phyloP scores from a whole-genome alignment of 2,797 vertebrate genomes.

The Borostomias antarcticus region DNA sequence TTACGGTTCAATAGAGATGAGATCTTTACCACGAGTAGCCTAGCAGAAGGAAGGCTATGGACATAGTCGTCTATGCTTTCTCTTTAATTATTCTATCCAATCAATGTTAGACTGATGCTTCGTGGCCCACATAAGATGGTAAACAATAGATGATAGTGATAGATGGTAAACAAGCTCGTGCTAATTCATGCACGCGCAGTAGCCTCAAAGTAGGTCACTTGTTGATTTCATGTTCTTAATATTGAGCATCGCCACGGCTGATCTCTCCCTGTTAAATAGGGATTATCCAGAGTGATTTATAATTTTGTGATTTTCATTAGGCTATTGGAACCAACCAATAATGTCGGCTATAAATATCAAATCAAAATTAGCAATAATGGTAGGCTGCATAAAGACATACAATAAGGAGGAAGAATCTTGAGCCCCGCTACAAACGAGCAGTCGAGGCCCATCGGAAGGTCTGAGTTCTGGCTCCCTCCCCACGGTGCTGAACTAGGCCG shows the following conservation, averaged over 20 bases:
- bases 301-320: neutral
- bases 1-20: neutral
- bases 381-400: too few relatives aligned
- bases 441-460: constrained; percentile 23
- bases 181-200: constrained; percentile 9
- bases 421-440: too few relatives aligned
- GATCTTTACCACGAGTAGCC: neutral
- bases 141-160: too few relatives aligned
- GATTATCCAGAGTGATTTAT: neutral
- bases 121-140: neutral
- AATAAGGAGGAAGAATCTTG: too few relatives aligned
- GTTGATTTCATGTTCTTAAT: constrained; percentile 2
- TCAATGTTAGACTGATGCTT: neutral
- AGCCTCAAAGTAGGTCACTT: constrained; percentile 29
- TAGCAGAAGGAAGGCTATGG: neutral
- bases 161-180: neutral
- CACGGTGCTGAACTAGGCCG: constrained; percentile 33
- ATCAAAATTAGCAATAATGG: too few relatives aligned
- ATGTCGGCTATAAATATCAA: too few relatives aligned
- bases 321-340: too few relatives aligned
- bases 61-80: neutral
- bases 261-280: neutral
- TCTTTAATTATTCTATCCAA: constrained; percentile 2
- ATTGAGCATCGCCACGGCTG: neutral
- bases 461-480: constrained; percentile 26